Evolutionary conservation across 2,113 vertebrate genomes (phyloP).

Genomic region (Stegastes partitus): DNA sequence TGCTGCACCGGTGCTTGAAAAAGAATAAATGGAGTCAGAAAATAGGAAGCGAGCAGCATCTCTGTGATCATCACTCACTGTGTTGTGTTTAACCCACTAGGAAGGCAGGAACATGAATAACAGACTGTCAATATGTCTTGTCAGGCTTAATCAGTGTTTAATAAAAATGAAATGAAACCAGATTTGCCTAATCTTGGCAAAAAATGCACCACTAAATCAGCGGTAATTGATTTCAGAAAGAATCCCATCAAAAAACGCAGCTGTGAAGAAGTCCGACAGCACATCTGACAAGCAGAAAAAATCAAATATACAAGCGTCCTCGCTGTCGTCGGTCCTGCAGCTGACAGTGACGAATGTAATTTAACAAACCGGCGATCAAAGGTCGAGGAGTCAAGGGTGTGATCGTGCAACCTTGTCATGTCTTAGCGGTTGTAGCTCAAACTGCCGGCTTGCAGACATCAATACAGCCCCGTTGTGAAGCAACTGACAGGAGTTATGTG

Average conservation of each 20-base stretch:
- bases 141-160: constrained; percentile 19
- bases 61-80: constrained; percentile 30
- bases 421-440: neutral
- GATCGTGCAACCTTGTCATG: neutral
- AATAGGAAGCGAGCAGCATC: constrained; percentile 37
- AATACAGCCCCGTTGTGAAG: neutral
- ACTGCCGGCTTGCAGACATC: neutral
- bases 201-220: constrained; percentile 19
- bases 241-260: constrained; percentile 9
- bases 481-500: constrained; percentile 26
- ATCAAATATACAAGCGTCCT: neutral
- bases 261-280: neutral
- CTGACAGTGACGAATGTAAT: constrained; percentile 3
- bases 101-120: constrained; percentile 8
- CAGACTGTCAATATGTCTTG: neutral
- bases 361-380: constrained; percentile 5
- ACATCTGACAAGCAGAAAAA: constrained; percentile 8
- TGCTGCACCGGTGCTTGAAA: constrained; percentile 11
- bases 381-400: neutral
- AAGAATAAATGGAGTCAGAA: constrained; percentile 43
- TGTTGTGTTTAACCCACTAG: constrained; percentile 26
- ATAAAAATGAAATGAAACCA: constrained; percentile 3
- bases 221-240: constrained; percentile 36
- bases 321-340: neutral
- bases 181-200: constrained; percentile 14